A percentile compares a stretch with the other conserved stretches of the same genome.
Evolutionary conservation across 2,797 vertebrate species (phyloP).

Genomic region (Gadopsis marmoratus): DNA sequence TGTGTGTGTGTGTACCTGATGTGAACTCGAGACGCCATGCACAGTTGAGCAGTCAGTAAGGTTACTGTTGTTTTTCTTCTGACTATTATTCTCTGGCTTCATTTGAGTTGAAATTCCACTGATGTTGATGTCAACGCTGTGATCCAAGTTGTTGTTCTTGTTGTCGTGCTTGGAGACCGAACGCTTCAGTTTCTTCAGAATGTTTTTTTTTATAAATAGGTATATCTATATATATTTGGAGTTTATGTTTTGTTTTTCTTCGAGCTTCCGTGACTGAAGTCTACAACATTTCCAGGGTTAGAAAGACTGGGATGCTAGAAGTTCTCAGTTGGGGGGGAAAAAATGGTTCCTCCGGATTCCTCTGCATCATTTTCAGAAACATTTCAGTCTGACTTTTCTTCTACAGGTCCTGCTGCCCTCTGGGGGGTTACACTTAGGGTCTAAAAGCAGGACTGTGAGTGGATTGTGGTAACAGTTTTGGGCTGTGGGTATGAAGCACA

Average conservation of each 20-base stretch:
- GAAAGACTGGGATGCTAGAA: slow-evolving; percentile 19
- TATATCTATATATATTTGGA: slow-evolving; percentile 61
- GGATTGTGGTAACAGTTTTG: slow-evolving; percentile 12
- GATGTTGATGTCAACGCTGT: slow-evolving; percentile 75
- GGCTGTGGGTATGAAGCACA: slow-evolving; percentile 53
- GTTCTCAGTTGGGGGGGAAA: background rate
- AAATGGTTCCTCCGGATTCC: slow-evolving; percentile 32
- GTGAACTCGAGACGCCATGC: slow-evolving; percentile 87
- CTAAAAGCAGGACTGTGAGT: slow-evolving; percentile 18
- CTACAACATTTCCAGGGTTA: slow-evolving; percentile 59
- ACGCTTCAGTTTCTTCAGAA: slow-evolving; percentile 76
- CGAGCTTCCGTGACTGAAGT: slow-evolving; percentile 70
- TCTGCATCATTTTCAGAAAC: slow-evolving; percentile 19
- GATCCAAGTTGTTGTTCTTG: slow-evolving; percentile 74
- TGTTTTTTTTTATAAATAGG: slow-evolving; percentile 52
- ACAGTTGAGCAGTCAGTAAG: slow-evolving; percentile 80
- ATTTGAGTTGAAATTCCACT: slow-evolving; percentile 59
- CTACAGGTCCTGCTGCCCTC: slow-evolving; percentile 14
- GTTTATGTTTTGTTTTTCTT: slow-evolving; percentile 66
- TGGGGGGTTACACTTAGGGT: slow-evolving; percentile 2
- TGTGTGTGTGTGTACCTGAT: slow-evolving; percentile 83
- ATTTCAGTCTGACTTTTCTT: slow-evolving; percentile 40
- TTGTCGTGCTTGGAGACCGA: slow-evolving; percentile 78
- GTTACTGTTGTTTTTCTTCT: slow-evolving; percentile 55
- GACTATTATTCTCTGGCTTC: slow-evolving; percentile 54